A percentile compares a stretch with the other conserved stretches of the same genome.
phyloP scores from a whole-genome alignment of 2,113 vertebrate genomes.

The Rallus limicola region DNA sequence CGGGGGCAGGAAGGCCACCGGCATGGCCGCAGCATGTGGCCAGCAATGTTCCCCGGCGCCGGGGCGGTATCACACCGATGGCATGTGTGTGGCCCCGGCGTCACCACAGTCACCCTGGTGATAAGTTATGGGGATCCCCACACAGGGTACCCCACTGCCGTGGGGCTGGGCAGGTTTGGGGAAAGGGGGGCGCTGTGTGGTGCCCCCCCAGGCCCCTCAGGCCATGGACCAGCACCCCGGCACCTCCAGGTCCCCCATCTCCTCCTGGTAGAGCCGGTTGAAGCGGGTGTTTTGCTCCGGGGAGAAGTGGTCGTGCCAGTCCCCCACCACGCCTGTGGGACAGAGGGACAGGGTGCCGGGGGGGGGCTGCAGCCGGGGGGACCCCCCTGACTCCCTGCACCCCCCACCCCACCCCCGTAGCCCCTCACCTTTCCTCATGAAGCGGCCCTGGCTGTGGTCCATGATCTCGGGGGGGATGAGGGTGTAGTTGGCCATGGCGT shows the following conservation, averaged over 20 bases:
- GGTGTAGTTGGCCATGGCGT: conserved; percentile 82
- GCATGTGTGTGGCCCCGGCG: no score
- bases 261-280: conserved; percentile 67
- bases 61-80: accelerated
- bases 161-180: background rate
- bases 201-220: background rate
- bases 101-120: no score
- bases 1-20: accelerated
- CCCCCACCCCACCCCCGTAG: accelerated
- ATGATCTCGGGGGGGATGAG: conserved; percentile 78
- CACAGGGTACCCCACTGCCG: background rate
- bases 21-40: accelerated
- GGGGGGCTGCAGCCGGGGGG: background rate
- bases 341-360: background rate
- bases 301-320: conserved; percentile 84
- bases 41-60: accelerated
- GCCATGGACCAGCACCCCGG: conserved; percentile 64
- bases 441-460: conserved; percentile 82
- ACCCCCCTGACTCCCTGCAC: accelerated
- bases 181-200: accelerated
- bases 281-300: conserved; percentile 75
- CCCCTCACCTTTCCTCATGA: conserved; percentile 86
- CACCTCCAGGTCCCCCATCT: conserved; percentile 71
- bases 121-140: no score
- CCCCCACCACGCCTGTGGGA: conserved; percentile 78